Percentiles rank a stretch among this genome's conserved stretches.
Evolutionary conservation across 2,797 vertebrate genomes (phyloP).

Genomic region (Heliangelus exortis): DNA sequence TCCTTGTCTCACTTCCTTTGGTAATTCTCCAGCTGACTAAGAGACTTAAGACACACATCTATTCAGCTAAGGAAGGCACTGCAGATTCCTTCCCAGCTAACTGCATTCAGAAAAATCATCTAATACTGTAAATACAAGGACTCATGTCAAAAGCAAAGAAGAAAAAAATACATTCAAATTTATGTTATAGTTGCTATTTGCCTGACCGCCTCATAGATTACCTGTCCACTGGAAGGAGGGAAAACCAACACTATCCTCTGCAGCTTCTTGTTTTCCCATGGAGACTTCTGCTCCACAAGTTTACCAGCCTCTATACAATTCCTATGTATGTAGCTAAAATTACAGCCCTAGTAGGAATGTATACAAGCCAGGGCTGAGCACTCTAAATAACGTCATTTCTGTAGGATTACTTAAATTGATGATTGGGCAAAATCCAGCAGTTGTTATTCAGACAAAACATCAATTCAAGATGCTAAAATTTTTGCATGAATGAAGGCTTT

Average conservation of each 20-base stretch:
- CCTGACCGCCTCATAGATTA: constrained; percentile 44
- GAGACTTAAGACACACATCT: constrained; percentile 32
- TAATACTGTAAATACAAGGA: constrained; percentile 52
- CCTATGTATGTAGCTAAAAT: background rate
- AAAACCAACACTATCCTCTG: background rate
- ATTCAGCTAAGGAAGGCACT: constrained; percentile 17
- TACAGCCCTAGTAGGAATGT: background rate
- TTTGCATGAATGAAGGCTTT: background rate
- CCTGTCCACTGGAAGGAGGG: background rate
- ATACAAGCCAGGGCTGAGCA: background rate
- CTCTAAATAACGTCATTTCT: constrained; percentile 7
- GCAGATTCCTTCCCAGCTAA: background rate
- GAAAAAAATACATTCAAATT: constrained; percentile 53
- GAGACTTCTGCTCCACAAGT: background rate
- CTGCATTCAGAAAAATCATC: constrained; percentile 26
- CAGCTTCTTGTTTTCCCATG: background rate
- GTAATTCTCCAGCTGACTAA: constrained; percentile 51
- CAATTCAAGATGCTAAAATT: background rate
- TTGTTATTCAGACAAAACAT: background rate
- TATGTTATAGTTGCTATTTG: constrained; percentile 10
- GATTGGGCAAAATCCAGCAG: background rate
- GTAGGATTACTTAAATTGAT: constrained; percentile 8
- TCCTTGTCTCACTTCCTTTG: constrained; percentile 35
- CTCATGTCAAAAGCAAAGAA: constrained; percentile 29
- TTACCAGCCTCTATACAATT: background rate